A percentile compares a stretch with the other conserved stretches of the same genome.
Conservation (phyloP, 2,797 vertebrate genomes). For the Pagetopsis macropterus region DNA sequence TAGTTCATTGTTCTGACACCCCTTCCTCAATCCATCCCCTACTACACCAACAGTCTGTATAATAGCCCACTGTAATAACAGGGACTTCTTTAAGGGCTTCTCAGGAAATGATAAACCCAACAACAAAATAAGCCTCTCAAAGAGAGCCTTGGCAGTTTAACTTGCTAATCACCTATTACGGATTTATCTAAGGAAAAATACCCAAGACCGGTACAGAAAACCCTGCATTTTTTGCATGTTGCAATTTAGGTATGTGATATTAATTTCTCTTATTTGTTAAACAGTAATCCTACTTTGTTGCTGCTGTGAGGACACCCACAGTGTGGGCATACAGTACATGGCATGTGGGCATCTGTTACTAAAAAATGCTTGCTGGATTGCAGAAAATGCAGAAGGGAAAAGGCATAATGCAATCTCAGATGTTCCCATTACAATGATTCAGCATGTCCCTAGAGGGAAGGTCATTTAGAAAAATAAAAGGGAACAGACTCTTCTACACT, state of each 20-base stretch:
- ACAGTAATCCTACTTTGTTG: slow-evolving; percentile 13
- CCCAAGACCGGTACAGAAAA: background rate
- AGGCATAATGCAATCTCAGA: background rate
- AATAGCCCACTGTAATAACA: slow-evolving; percentile 36
- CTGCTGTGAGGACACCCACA: slow-evolving; percentile 37
- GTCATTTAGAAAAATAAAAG: slow-evolving; percentile 17
- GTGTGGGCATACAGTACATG: slow-evolving; percentile 24
- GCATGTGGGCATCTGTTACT: slow-evolving; percentile 40
- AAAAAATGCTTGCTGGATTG: slow-evolving; percentile 36
- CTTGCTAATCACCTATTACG: background rate
- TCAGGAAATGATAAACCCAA: slow-evolving; percentile 4
- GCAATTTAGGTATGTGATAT: slow-evolving; percentile 19
- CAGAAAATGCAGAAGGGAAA: background rate
- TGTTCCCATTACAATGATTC: slow-evolving; percentile 17
- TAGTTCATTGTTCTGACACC: slow-evolving; percentile 63
- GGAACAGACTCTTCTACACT: background rate
- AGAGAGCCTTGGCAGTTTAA: background rate
- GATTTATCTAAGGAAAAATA: background rate
- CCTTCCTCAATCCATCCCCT: slow-evolving; percentile 67
- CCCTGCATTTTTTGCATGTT: background rate
- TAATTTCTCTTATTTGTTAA: slow-evolving; percentile 10
- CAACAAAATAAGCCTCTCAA: background rate
- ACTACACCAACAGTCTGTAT: slow-evolving; percentile 55
- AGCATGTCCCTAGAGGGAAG: slow-evolving; percentile 8
- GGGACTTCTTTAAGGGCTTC: slow-evolving; percentile 23